Evolutionary conservation across 1,140 invertebrate species (phyloP).

Genomic region (Listronotus oregonensis): DNA sequence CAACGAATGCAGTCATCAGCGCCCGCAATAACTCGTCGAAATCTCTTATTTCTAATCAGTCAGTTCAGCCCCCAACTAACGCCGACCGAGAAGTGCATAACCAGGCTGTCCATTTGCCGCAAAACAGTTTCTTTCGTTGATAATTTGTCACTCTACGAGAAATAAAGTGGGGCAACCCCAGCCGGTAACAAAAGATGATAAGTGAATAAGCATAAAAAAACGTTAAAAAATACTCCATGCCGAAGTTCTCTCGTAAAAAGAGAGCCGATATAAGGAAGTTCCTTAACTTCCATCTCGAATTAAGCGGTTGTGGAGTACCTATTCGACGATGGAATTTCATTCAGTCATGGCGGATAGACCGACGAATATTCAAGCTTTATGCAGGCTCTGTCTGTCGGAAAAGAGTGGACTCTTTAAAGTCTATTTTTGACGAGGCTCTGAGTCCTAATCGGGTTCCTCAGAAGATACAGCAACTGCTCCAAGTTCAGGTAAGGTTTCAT

Average conservation of each 20-base stretch:
- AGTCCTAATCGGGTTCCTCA: conserved; percentile 37
- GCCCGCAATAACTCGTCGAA: not conserved
- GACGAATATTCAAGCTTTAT: conserved; percentile 27
- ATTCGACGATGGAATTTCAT: conserved; percentile 7
- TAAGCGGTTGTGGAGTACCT: too few species aligned
- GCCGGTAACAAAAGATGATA: not conserved
- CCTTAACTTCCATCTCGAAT: too few species aligned
- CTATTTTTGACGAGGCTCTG: conserved; percentile 45
- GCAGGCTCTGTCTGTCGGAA: conserved; percentile 50
- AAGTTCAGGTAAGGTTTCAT: conserved; percentile 45
- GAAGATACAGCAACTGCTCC: conserved; percentile 43
- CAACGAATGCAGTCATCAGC: not conserved
- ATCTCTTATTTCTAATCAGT: not conserved
- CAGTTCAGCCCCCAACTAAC: not conserved
- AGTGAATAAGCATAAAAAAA: too few species aligned
- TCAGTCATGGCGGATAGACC: not conserved
- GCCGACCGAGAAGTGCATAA: not conserved
- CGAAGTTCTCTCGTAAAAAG: too few species aligned
- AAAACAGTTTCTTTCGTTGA: not conserved
- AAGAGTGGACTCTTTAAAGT: conserved; percentile 43
- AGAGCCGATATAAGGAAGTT: too few species aligned
- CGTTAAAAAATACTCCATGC: too few species aligned
- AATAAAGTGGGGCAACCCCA: not conserved
- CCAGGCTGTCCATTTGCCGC: not conserved
- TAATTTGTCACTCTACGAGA: not conserved